Percentiles rank a stretch among this genome's conserved stretches.
phyloP scores from a whole-genome alignment of 2,888 invertebrate genomes.

The Patella depressa region DNA sequence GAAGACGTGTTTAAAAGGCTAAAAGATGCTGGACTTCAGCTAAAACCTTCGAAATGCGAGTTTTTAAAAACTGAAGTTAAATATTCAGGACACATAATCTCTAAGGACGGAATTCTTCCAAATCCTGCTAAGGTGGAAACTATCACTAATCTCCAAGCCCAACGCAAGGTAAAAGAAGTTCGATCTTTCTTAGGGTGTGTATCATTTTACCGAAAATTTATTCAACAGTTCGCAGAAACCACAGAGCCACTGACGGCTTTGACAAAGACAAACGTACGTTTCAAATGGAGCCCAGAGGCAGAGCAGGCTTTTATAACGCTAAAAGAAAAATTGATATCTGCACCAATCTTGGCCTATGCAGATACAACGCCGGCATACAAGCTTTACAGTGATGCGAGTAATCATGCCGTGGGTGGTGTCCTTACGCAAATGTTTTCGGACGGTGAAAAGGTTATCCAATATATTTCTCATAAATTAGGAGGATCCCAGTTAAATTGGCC shows the following conservation, averaged over 20 bases:
- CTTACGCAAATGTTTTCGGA: not conserved
- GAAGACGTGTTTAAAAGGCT: conserved; percentile 16
- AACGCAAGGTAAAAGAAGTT: not conserved
- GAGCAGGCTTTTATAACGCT: conserved; percentile 16
- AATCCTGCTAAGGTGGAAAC: conserved; percentile 14
- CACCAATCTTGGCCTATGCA: not conserved
- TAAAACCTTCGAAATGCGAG: conserved; percentile 27
- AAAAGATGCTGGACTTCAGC: conserved; percentile 20
- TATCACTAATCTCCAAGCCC: conserved; percentile 13
- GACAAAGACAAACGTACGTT: conserved; percentile 10
- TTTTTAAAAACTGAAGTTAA: conserved; percentile 16
- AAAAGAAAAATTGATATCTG: not conserved
- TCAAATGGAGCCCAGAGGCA: conserved; percentile 13
- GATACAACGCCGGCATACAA: conserved; percentile 10
- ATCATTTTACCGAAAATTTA: conserved; percentile 10
- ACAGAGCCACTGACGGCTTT: conserved; percentile 12
- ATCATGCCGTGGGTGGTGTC: conserved; percentile 14
- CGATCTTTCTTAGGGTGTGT: conserved; percentile 7
- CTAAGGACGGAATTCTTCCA: conserved; percentile 18
- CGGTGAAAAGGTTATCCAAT: conserved; percentile 11
- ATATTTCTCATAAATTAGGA: conserved; percentile 13
- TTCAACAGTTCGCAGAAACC: conserved; percentile 3
- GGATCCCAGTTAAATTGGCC: conserved; percentile 14
- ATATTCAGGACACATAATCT: conserved; percentile 24
- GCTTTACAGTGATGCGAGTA: conserved; percentile 17